phyloP scores from a whole-genome alignment of 2,888 invertebrate species.

The Ornithoptera priamus region DNA sequence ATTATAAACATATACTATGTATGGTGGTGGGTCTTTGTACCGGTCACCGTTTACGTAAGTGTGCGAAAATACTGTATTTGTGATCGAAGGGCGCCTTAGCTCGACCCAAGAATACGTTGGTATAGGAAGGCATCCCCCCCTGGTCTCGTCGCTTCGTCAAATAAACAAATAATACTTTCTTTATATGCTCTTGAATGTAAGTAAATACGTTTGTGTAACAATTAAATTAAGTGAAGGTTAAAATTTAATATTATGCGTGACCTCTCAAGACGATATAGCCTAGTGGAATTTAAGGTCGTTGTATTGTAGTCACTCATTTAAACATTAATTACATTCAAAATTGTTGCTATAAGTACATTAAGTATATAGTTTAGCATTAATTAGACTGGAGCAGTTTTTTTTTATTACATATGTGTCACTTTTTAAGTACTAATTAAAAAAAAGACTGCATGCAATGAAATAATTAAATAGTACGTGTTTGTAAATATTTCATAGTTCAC shows the following conservation, averaged over 20 bases:
- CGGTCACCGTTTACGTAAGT: too few species aligned
- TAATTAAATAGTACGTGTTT: background rate
- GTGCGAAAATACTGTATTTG: too few species aligned
- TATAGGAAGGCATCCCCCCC: too few species aligned
- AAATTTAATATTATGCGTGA: conserved; percentile 23
- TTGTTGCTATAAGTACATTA: conserved; percentile 12
- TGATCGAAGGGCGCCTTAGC: too few species aligned
- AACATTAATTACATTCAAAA: conserved; percentile 28
- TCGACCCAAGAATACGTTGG: too few species aligned
- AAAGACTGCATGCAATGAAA: background rate
- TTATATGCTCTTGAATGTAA: background rate
- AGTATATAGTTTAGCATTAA: conserved; percentile 1
- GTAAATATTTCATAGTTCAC: background rate
- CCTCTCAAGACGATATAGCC: conserved; percentile 30
- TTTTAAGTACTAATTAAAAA: background rate
- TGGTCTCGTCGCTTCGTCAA: too few species aligned
- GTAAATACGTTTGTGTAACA: conserved; percentile 2
- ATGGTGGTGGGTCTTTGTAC: too few species aligned
- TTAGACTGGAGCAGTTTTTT: conserved; percentile 8
- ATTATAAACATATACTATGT: too few species aligned
- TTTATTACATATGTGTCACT: background rate
- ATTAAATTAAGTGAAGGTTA: conserved; percentile 28
- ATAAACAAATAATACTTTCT: too few species aligned
- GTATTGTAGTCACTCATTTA: conserved; percentile 28
- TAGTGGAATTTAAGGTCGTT: conserved; percentile 28